phyloP scores from a whole-genome alignment of 2,888 invertebrate genomes.

The Nephrotoma appendiculata region DNA sequence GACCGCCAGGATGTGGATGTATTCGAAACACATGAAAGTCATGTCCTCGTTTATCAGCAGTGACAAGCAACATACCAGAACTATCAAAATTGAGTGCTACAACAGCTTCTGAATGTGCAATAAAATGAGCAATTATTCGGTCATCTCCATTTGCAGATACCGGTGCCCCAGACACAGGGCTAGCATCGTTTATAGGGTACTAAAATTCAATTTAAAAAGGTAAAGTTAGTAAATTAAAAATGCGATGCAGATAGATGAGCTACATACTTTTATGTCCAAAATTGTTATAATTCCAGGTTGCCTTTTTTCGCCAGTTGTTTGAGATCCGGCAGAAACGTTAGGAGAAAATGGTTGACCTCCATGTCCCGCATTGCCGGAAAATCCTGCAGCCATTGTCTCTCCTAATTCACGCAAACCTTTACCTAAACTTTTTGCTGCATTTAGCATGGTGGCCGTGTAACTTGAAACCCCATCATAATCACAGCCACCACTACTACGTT shows the following conservation, averaged over 20 bases:
- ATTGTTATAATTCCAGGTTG: slow-evolving; percentile 83
- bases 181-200: slow-evolving; percentile 28
- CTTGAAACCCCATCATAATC: slow-evolving; percentile 76
- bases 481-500: slow-evolving; percentile 70
- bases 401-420: slow-evolving; percentile 81
- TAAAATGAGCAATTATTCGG: slow-evolving; percentile 72
- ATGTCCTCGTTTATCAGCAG: slow-evolving; percentile 84
- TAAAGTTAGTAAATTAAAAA: not conserved
- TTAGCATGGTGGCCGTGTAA: slow-evolving; percentile 84
- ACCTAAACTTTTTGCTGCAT: slow-evolving; percentile 87
- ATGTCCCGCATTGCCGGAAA: slow-evolving; percentile 52
- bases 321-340: slow-evolving; percentile 30
- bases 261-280: slow-evolving; percentile 59
- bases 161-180: slow-evolving; percentile 28
- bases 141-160: slow-evolving; percentile 39
- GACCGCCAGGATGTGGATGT: slow-evolving; percentile 81
- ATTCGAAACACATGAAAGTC: slow-evolving; percentile 93
- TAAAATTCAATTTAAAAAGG: slow-evolving; percentile 11
- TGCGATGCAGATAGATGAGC: not conserved
- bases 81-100: slow-evolving; percentile 83
- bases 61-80: slow-evolving; percentile 76
- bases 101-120: slow-evolving; percentile 76
- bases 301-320: slow-evolving; percentile 40
- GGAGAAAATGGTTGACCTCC: slow-evolving; percentile 29
- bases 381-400: slow-evolving; percentile 80